Base-by-base conservation (phyloP, 2,113 vertebrate species). In the Ctenodactylus gundi region DNA sequence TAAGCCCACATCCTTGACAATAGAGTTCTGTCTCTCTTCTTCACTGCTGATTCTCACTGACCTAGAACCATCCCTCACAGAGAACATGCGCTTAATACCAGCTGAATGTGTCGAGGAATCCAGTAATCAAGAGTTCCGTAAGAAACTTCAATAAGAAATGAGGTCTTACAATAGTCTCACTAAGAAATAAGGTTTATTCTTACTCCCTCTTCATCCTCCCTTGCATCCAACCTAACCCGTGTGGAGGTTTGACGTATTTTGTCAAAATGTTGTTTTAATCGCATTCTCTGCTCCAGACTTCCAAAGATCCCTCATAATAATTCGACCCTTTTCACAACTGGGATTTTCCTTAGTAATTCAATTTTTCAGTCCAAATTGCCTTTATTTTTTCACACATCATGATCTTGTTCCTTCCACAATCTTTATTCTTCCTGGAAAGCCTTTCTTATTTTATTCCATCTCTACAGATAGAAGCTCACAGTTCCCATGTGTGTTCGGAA, bases 331-430 rank as follows among this genome's bases (percentile, higher is more conserved):
- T 88, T 60, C 10, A 34, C 23, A 92, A 83, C 58, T 6, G 17
- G 36, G 44, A 78, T 25, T 60, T 31, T 34, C 53, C 72, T 76
- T 41, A 60, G 49, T 93, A 55, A 85, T 67, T 88, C 83, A 85
- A 6, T 62, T 78, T 94, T 68, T 29, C 29, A 87, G 27, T 58
- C 46, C 57, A 73, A 84, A 44, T 68, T 25, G 49, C 13, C 31
- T 75, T 94, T 76, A 58, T 85, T 93, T 95, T 86, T 82, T 62
- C 77, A 76, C 9, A 55, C 25, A 62, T n/a, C 2, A 4, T 93
- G 58, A 64, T 70, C 95, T 88, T 93, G n/a, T 44, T 92, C 55
- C 78, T 80, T 67, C 36, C 36, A 27, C 51, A 41, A 73, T 86
- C 53, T 25, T 73, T 44, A 31, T 53, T 62, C 7, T 21, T 68